These are phyloP conservation scores for Lasioglossum zephyrum DNA, from an alignment of 2,888 invertebrate species.

Conservation along the genomic window DNA sequence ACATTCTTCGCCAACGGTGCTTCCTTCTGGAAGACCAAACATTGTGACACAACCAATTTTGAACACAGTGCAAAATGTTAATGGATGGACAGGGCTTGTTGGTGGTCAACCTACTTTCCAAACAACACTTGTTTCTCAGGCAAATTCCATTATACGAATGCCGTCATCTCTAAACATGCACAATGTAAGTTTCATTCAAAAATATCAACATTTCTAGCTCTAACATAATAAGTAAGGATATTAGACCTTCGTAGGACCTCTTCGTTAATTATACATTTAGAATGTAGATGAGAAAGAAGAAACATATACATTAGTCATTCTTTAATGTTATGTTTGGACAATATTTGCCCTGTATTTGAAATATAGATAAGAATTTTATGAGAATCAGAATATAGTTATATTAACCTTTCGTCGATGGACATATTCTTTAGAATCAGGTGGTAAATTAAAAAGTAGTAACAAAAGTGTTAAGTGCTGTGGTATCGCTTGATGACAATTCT, in stretches of 20 bases:
- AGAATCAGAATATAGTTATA: background rate
- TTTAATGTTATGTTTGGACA: background rate
- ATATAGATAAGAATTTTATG: background rate
- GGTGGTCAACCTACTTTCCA: constrained; percentile 84
- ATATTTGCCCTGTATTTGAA: background rate
- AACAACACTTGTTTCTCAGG: constrained; percentile 78
- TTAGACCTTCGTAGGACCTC: background rate
- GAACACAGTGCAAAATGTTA: constrained; percentile 81
- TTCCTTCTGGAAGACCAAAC: constrained; percentile 74
- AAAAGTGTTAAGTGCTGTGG: background rate
- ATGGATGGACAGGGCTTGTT: constrained; percentile 85
- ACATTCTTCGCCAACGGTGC: constrained; percentile 80
- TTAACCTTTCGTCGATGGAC: background rate
- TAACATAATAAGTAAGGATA: background rate
- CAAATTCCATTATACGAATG: constrained; percentile 82
- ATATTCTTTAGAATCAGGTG: background rate
- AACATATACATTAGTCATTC: background rate
- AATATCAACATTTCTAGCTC: background rate
- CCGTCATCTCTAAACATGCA: constrained; percentile 80
- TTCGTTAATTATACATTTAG: background rate
- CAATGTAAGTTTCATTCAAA: constrained; percentile 77
- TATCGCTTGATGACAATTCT: background rate
- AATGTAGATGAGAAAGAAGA: background rate
- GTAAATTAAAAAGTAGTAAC: background rate
- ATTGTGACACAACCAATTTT: constrained; percentile 79